Evolutionary conservation across 2,888 invertebrate genomes (phyloP).

Genomic region (Boloria selene): DNA sequence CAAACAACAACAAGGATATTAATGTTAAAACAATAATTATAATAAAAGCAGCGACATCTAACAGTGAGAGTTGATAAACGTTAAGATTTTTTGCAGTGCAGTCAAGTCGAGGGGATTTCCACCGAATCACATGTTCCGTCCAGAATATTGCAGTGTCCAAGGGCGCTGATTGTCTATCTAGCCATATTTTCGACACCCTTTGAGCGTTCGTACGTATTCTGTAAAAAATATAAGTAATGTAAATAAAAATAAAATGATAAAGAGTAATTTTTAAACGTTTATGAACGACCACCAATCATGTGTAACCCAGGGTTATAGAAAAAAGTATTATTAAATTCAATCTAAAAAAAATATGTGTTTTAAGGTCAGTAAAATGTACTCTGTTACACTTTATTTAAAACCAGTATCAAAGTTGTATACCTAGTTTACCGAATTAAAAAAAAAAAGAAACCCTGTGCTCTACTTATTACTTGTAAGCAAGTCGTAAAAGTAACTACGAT

Average conservation of each 20-base stretch:
- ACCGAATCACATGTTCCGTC: constrained; percentile 79
- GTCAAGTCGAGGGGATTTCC: constrained; percentile 63
- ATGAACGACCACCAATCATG: background rate
- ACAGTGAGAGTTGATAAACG: constrained; percentile 56
- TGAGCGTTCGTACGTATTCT: constrained; percentile 72
- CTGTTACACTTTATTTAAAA: too few relatives aligned
- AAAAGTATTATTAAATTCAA: too few relatives aligned
- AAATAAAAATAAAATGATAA: constrained; percentile 32
- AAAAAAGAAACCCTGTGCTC: too few relatives aligned
- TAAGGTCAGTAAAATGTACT: too few relatives aligned
- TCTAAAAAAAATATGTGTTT: too few relatives aligned
- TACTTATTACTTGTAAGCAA: too few relatives aligned
- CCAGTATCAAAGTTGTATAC: too few relatives aligned
- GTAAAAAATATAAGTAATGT: constrained; percentile 45
- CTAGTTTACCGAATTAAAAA: too few relatives aligned
- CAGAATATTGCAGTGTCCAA: constrained; percentile 82
- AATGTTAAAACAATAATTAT: constrained; percentile 48
- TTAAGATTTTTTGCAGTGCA: constrained; percentile 59
- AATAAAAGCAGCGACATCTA: constrained; percentile 63
- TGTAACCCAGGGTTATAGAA: background rate
- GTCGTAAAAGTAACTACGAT: too few relatives aligned
- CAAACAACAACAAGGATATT: constrained; percentile 49
- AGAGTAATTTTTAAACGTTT: background rate
- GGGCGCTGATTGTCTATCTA: constrained; percentile 75
- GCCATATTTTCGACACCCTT: constrained; percentile 76